Evolutionary conservation across 2,113 vertebrate species (phyloP), one percentile per base, ranked within the genome.

Genomic region (Malaclemys terrapin): DNA sequence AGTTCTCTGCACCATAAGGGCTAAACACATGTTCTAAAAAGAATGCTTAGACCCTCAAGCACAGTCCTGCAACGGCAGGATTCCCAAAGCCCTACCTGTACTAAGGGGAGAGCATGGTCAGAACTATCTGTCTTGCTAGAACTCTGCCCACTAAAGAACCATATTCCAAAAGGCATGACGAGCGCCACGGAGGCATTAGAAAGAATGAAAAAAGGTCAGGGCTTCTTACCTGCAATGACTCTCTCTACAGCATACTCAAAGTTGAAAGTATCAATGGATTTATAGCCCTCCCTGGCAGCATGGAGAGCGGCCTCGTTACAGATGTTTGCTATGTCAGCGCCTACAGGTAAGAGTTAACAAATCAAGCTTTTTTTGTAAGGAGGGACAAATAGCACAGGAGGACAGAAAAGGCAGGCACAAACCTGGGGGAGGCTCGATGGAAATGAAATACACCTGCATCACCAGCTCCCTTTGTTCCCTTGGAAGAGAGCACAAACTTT

Each of bases 271-370:
- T 99, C 98, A 0, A 99, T 99, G 35, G 99, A 99, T 45, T 99
- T 99, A 97, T 98, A 98, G 0, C 99, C 99, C 78, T 99, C 99
- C 82, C 99, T 98, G 22, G 99, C 99, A 0, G 99, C 99, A 0
- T 99, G 99, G 24, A 99, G 98, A 5, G 99, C 99, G 1, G 99
- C 99, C 94, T 99, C 99, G 0, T 99, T 99, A 69, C 99, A 99
- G 93, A 99, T 99, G 94, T 99, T 99, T 0, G 99, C 99, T 12
- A 99, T 99, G 97, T 99, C 99, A 3, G 99, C 99, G n/a, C 99
- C 99, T 99, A 96, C 10, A 80, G 78, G 24, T 31, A 84, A 45
- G 8, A 76, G 72, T 13, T 65, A 2, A 90, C 69, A 35, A 27
- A 49, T 89, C 56, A 87, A 53, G 5, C 0, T 9, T 59, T 5